These are phyloP conservation scores for Hipparchia semele DNA, from an alignment of 2,888 invertebrate genomes.

Conservation along the genomic window DNA sequence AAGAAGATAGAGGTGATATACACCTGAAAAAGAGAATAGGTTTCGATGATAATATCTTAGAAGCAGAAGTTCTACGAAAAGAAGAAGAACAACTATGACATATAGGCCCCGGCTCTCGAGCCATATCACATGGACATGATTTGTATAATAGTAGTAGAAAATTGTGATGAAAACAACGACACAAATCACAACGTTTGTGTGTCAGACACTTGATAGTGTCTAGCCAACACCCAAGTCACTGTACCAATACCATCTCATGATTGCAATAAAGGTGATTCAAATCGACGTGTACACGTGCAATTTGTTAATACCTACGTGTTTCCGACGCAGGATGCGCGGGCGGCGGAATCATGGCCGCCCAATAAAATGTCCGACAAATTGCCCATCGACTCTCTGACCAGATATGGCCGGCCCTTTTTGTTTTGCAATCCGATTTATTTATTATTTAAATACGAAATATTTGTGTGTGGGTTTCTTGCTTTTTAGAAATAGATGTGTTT, in stretches of 20 bases:
- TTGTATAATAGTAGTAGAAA: too few species aligned
- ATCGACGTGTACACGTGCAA: constrained; percentile 34
- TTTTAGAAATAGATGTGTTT: constrained; percentile 20
- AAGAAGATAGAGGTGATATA: too few species aligned
- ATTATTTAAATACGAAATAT: constrained; percentile 39
- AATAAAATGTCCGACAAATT: constrained; percentile 52
- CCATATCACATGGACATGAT: too few species aligned
- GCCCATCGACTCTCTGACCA: constrained; percentile 38
- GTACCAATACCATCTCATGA: constrained; percentile 6
- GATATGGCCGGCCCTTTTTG: constrained; percentile 42
- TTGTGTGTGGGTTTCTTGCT: constrained; percentile 31
- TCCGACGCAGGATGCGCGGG: constrained; percentile 30
- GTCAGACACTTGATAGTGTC: too few species aligned
- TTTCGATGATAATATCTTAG: too few species aligned
- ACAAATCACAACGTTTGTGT: too few species aligned
- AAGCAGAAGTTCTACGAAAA: too few species aligned
- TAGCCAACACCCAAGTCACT: neutral
- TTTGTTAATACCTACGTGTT: constrained; percentile 36
- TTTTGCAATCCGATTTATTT: constrained; percentile 43
- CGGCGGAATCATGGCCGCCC: constrained; percentile 35
- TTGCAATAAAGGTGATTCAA: constrained; percentile 34
- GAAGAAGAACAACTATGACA: too few species aligned
- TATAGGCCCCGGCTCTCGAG: too few species aligned
- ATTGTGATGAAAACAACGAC: too few species aligned
- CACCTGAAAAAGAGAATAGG: too few species aligned